Percentiles rank a stretch among this genome's conserved stretches.
phyloP scores from a whole-genome alignment of 1,140 invertebrate species.

The Pogonus chalceus region DNA sequence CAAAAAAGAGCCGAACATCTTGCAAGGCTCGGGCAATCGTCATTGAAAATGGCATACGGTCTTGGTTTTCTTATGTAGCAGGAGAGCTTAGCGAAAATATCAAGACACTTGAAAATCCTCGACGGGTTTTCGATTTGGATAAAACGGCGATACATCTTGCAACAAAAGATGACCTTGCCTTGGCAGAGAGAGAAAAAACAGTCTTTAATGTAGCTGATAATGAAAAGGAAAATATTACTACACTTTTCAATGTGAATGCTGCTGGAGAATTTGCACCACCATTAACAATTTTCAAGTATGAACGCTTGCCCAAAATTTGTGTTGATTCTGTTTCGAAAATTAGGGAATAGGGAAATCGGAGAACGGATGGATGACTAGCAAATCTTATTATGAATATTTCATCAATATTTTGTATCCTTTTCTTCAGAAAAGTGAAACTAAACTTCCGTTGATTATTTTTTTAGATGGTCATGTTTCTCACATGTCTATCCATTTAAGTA shows the following conservation, averaged over 20 bases:
- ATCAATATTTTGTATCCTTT: slow-evolving; percentile 23
- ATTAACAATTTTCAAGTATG: slow-evolving; percentile 28
- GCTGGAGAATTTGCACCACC: slow-evolving; percentile 25
- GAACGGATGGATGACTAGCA: slow-evolving; percentile 23
- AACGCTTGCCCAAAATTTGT: slow-evolving; percentile 24
- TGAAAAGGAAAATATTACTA: slow-evolving; percentile 22
- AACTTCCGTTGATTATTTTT: slow-evolving; percentile 22
- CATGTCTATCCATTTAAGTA: slow-evolving; percentile 15
- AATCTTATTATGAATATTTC: slow-evolving; percentile 25
- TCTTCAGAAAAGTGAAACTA: slow-evolving; percentile 17
- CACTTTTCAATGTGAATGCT: slow-evolving; percentile 25
- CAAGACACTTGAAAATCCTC: slow-evolving; percentile 17
- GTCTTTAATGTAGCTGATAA: slow-evolving; percentile 11
- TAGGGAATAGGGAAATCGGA: slow-evolving; percentile 23
- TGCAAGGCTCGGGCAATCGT: slow-evolving; percentile 17
- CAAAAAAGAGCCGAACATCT: slow-evolving; percentile 20
- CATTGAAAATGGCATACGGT: slow-evolving; percentile 21
- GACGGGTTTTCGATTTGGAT: slow-evolving; percentile 20
- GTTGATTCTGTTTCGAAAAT: slow-evolving; percentile 15
- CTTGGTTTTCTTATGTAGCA: slow-evolving; percentile 21
- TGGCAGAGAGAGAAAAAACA: slow-evolving; percentile 10
- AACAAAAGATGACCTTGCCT: slow-evolving; percentile 23
- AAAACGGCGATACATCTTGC: slow-evolving; percentile 23
- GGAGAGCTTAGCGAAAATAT: slow-evolving; percentile 17
- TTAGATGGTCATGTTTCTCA: slow-evolving; percentile 26